Base-by-base conservation (phyloP, 2,113 vertebrate genomes). In the Halcyon malimbica region DNA sequence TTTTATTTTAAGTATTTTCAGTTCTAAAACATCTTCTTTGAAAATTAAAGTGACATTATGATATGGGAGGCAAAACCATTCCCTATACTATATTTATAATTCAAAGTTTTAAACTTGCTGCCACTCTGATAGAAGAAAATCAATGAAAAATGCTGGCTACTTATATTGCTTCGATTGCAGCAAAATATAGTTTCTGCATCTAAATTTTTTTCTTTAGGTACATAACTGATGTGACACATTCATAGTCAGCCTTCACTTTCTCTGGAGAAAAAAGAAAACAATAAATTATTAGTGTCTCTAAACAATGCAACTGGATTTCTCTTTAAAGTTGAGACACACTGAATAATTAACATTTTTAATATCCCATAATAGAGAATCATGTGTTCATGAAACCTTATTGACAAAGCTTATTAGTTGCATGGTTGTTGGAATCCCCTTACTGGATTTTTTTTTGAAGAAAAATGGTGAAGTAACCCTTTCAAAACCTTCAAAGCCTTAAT, bases 281-380 rank as follows among this genome's bases (percentile, higher is more conserved):
- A 26, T 23, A 69, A 48, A 87, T 84, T 93, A 80, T 94, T 95
- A 70, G 3, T 31, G 60, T 79, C 67, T 74, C 56, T 91, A 79
- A 97, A 95, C 70, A 80, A 39, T 54, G n/a, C 16, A 84, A 42
- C 16, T 67, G 42, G 50, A 48, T 95, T 96, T 95, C 77, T 95
- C 83, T 88, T 94, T 87, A 71, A 78, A 84, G 59, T 91, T 93
- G 93, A 95, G 69, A 83, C 53, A 83, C 41, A 69, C 71, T 93
- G 95, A 90, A 86, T 76, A 82, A 93, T 74, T 80, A 95, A 76
- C 15, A 63, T 51, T 95, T 70, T 94, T 79, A 77, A 70, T 91
- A 83, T 29, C n/a, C 10, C 26, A n/a, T 81, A 83, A 46, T 17
- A 53, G 31, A 13, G 26, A 91, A 80, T 53, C 4, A 8, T 63